phyloP scores from a whole-genome alignment of 92 coral and sea anemone species.

The Palythoa grandis region DNA sequence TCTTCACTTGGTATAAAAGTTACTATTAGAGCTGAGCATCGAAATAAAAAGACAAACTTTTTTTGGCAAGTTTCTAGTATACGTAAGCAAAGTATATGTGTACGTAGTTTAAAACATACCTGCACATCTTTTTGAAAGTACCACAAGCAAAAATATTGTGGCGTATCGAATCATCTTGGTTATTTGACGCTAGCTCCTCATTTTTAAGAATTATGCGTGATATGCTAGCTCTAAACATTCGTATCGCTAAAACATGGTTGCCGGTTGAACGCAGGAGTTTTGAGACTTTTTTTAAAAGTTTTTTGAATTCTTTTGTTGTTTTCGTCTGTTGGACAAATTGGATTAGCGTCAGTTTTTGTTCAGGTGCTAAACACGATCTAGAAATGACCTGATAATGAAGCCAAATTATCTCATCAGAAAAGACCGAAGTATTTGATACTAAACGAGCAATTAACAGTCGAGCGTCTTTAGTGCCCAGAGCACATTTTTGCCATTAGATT shows the following conservation, averaged over 20 bases:
- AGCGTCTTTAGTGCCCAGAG: not conserved
- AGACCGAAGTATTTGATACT: not conserved
- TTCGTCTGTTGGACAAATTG: not conserved
- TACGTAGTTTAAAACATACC: not conserved
- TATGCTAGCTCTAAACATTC: not conserved
- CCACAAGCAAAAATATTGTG: not conserved
- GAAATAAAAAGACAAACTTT: not conserved
- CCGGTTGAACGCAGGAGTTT: not conserved
- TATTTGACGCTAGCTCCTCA: not conserved
- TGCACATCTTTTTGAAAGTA: not conserved
- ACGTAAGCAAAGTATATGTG: not conserved
- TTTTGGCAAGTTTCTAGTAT: not conserved
- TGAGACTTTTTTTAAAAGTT: not conserved
- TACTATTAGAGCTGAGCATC: not conserved
- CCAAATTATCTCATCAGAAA: not conserved
- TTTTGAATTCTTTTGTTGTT: not conserved
- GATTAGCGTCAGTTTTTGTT: not conserved
- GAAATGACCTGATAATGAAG: slow-evolving; percentile 9
- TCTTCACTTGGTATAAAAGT: not conserved
- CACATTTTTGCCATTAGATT: not conserved
- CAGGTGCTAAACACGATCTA: not conserved
- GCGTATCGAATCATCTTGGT: not conserved
- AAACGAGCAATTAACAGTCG: not conserved
- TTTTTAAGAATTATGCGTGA: not conserved
- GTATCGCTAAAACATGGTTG: not conserved